Evolutionary conservation across 2,113 vertebrate species (phyloP).

Genomic region (Varanus komodoensis): DNA sequence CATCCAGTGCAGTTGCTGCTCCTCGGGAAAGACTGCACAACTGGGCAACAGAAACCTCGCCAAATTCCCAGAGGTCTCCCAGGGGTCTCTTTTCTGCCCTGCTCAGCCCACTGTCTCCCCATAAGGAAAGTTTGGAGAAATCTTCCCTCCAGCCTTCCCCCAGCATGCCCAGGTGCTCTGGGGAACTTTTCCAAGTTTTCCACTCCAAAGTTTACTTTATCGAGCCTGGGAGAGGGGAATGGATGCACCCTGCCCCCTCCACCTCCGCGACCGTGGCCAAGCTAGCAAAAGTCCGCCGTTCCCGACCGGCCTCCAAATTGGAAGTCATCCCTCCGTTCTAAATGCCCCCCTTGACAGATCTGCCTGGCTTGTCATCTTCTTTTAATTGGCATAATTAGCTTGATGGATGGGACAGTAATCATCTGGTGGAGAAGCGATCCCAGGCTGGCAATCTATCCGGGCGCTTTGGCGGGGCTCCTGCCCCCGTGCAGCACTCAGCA

Average conservation of each 20-base stretch:
- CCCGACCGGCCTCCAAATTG: neutral
- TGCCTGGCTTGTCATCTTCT: neutral
- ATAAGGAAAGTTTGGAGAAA: too few relatives aligned
- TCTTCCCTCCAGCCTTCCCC: too few relatives aligned
- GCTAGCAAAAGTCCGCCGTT: neutral
- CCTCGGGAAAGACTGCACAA: too few relatives aligned
- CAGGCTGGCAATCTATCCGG: neutral
- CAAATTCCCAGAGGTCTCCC: too few relatives aligned
- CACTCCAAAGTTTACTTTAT: neutral
- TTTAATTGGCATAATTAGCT: constrained; percentile 4
- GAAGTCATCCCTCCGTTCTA: neutral
- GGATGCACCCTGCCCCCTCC: neutral
- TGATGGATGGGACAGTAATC: constrained; percentile 26
- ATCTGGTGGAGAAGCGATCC: neutral
- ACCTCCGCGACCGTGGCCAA: neutral
- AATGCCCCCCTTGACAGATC: neutral
- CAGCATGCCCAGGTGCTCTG: too few relatives aligned
- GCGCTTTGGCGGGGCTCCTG: neutral
- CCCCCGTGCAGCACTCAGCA: neutral
- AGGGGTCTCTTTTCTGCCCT: too few relatives aligned
- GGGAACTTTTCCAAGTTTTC: neutral
- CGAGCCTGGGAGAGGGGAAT: too few relatives aligned
- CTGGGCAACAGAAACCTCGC: too few relatives aligned
- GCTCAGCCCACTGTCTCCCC: too few relatives aligned
- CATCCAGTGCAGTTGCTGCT: too few relatives aligned